Conservation (phyloP, 1,140 invertebrate species). For the Lepidurus couesii region DNA sequence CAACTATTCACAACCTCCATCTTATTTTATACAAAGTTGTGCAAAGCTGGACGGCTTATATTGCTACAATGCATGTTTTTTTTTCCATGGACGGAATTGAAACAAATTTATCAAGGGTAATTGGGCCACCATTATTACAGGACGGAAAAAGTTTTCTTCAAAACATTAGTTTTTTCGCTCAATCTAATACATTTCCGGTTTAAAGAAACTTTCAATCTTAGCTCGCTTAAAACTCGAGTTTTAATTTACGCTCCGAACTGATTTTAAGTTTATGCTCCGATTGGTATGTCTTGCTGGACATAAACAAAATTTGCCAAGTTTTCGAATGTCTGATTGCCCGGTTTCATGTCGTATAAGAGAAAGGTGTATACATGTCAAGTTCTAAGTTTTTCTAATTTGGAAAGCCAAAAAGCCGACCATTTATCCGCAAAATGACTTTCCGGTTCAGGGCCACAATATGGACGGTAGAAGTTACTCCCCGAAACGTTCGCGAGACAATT, state of each 20-base stretch:
- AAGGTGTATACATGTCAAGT: too few species aligned
- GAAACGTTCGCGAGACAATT: background rate
- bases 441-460: background rate
- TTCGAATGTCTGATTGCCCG: too few species aligned
- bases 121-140: background rate
- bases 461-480: background rate
- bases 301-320: background rate
- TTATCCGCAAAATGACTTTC: too few species aligned
- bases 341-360: too few species aligned
- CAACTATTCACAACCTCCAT: conserved; percentile 7
- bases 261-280: background rate
- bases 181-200: too few species aligned
- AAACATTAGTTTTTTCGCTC: too few species aligned
- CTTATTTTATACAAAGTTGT: conserved; percentile 2
- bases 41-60: conserved; percentile 14
- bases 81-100: conserved; percentile 11
- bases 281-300: background rate
- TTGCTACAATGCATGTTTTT: conserved; percentile 11
- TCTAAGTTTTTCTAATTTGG: too few species aligned
- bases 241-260: too few species aligned
- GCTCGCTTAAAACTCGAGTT: too few species aligned
- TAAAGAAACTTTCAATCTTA: too few species aligned
- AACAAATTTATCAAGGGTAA: background rate
- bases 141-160: background rate
- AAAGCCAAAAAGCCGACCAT: too few species aligned